Conservation (phyloP, 2,797 vertebrate genomes). For the Odontamblyopus lacepedii region DNA sequence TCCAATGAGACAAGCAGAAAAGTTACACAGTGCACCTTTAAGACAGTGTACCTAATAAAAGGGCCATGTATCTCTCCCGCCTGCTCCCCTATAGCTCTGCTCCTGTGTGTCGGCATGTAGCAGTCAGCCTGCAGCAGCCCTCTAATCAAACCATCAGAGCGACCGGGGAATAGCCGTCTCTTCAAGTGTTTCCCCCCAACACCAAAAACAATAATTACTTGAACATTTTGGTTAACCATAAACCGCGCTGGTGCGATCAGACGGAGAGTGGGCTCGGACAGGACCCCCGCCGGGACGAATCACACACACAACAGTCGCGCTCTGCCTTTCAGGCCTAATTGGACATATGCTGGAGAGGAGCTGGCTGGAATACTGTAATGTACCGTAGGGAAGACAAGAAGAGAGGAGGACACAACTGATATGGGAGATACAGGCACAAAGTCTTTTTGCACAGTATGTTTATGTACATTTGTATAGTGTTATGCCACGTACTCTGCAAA, state of each 20-base stretch:
- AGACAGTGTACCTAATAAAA: not conserved
- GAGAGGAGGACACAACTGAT: slow-evolving; percentile 26
- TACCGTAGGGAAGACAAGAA: slow-evolving; percentile 51
- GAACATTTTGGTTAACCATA: slow-evolving; percentile 95
- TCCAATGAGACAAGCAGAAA: no score
- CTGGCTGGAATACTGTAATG: slow-evolving; percentile 69
- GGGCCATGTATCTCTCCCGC: not conserved
- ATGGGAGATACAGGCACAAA: not conserved
- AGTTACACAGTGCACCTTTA: no score
- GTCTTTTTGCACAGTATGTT: no score
- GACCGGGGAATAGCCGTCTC: slow-evolving; percentile 85
- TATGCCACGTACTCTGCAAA: not conserved
- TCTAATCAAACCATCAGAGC: slow-evolving; percentile 94
- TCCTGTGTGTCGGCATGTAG: slow-evolving; percentile 57
- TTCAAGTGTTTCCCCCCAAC: slow-evolving; percentile 85
- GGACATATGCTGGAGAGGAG: slow-evolving; percentile 82
- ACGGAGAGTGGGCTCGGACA: slow-evolving; percentile 82
- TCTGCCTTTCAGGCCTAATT: slow-evolving; percentile 83
- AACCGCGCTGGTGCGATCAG: slow-evolving; percentile 82
- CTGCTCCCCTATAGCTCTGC: slow-evolving; percentile 20
- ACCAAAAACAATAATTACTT: slow-evolving; percentile 92
- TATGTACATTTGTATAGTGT: not conserved
- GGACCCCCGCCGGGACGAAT: slow-evolving; percentile 80
- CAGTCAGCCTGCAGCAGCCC: slow-evolving; percentile 70
- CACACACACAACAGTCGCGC: slow-evolving; percentile 76